A percentile compares a stretch with the other conserved stretches of the same genome.
Conservation (phyloP, 2,888 invertebrate genomes). For the Autographa pulchrina region DNA sequence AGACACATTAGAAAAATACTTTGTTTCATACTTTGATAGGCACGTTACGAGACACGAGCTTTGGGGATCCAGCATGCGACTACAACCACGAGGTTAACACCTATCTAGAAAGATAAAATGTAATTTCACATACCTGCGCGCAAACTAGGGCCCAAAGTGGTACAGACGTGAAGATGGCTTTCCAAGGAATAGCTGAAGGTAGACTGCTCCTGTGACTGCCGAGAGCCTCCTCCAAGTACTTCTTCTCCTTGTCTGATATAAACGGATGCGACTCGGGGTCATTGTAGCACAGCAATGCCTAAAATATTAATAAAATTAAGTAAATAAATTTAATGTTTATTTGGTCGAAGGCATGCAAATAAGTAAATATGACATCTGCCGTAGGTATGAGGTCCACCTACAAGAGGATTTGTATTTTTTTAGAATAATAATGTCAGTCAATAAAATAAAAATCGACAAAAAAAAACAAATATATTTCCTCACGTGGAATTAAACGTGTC, state of each 20-base stretch:
- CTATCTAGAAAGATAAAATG: not conserved
- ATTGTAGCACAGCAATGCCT: constrained; percentile 91
- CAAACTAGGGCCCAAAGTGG: constrained; percentile 93
- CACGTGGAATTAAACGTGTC: too few species aligned
- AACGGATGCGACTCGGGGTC: constrained; percentile 93
- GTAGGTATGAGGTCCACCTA: too few species aligned
- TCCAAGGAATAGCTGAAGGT: constrained; percentile 92
- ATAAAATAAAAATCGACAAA: too few species aligned
- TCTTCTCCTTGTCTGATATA: constrained; percentile 92
- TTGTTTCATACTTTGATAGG: too few species aligned
- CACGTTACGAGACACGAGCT: too few species aligned
- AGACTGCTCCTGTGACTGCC: constrained; percentile 87
- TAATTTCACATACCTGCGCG: constrained; percentile 88
- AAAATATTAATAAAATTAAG: constrained; percentile 50
- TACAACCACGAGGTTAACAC: too few species aligned
- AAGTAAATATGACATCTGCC: not conserved
- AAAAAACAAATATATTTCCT: too few species aligned
- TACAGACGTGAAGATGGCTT: constrained; percentile 91
- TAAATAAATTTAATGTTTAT: not conserved
- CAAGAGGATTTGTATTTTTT: too few species aligned
- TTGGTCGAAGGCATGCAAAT: not conserved
- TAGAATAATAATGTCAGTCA: too few species aligned
- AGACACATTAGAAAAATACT: too few species aligned
- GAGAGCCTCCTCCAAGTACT: constrained; percentile 91
- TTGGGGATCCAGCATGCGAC: too few species aligned